phyloP scores from a whole-genome alignment of 2,888 invertebrate species.

The Spodoptera littoralis region DNA sequence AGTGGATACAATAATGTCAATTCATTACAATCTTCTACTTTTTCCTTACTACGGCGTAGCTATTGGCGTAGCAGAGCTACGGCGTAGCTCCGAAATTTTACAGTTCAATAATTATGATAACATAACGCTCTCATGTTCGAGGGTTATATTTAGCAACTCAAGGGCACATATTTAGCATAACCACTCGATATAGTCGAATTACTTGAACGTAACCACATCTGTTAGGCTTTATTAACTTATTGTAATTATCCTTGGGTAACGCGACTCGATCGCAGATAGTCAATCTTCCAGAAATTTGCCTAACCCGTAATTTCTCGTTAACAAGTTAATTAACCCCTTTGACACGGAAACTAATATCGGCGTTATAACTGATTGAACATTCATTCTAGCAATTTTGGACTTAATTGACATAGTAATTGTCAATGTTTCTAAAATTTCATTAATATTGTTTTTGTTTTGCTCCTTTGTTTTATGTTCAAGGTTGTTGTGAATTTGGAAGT shows the following conservation, averaged over 20 bases:
- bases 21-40: no score
- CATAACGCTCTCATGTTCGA: no score
- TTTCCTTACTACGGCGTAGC: no score
- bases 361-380: constrained; percentile 46
- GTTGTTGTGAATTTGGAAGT: neutral
- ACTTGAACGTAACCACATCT: constrained; percentile 2
- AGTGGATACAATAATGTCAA: no score
- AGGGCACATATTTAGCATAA: neutral
- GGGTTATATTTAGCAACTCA: no score
- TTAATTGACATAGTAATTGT: constrained; percentile 1
- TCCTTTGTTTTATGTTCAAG: neutral
- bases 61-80: neutral
- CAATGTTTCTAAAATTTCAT: neutral
- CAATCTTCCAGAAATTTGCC: constrained; percentile 48
- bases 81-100: neutral
- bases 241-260: constrained; percentile 24
- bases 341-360: constrained; percentile 48
- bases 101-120: no score
- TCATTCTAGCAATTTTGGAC: constrained; percentile 22
- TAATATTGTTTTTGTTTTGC: neutral
- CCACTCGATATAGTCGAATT: neutral
- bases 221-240: constrained; percentile 22
- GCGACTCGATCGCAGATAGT: constrained; percentile 17
- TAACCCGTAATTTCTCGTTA: constrained; percentile 50
- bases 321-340: constrained; percentile 53